Base-by-base conservation (phyloP, 1,140 invertebrate genomes). In the Charaxes varanes region DNA sequence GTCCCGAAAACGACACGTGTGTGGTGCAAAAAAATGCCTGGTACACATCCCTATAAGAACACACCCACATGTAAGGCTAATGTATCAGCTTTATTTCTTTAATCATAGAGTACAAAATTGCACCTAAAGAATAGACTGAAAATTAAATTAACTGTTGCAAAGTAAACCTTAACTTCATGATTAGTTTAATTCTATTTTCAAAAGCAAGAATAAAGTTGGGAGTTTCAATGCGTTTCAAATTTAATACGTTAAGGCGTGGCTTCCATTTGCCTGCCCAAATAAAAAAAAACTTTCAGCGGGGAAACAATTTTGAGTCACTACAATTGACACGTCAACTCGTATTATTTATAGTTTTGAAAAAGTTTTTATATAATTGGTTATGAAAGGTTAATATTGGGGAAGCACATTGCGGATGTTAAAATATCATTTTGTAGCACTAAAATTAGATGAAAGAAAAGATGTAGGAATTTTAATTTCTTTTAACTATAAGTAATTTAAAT, bases 321-420 rank as follows among this genome's bases (percentile, higher is more conserved):
- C 79, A 79, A 82, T 82, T 77, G 78, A 68, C 66, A 60, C 62
- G 76, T 82, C 74, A 69, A 62, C 62, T 51, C 57, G 35, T 61
- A 82, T 73, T 79, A 79, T 77, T 79, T 77, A 73, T 76, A 62
- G 61, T 24, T 55, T 34, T 48, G 60, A 59, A 66, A 82, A 67
- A 74, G 33, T 56, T 54, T 60, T 64, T 50, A 56, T 45, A 60
- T 79, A 76, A 81, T 79, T 73, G 72, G 49, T 60, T 69, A 42
- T 71, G 74, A 81, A 62, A 77, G 62, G 58, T 74, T 71, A 68
- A 70, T 66, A 62, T 63, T 41, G 33, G 40, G 41, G 37, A 40
- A 54, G 42, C 30, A 24, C 28, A 21, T 32, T 33, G 44, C 55
- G 63, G 65, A 70, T 61, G 62, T 57, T 51, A 44, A 62, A 57